These are phyloP conservation scores for Caenorhabditis parvicauda DNA, from an alignment of 2,888 invertebrate genomes.

Conservation along the genomic window DNA sequence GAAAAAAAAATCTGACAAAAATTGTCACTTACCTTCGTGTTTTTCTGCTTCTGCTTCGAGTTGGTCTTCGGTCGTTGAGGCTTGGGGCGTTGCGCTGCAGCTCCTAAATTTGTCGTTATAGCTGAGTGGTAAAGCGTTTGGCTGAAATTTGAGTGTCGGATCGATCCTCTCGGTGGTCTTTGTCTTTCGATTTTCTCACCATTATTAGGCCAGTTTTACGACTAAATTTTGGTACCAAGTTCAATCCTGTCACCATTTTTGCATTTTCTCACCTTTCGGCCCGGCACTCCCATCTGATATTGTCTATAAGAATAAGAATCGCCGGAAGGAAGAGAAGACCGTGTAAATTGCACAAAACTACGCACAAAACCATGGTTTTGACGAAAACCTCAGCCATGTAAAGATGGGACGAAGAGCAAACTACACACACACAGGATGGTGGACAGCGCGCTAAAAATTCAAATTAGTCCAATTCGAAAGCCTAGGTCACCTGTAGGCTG, in stretches of 20 bases:
- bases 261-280: too few species aligned
- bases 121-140: not conserved
- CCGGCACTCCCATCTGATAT: constrained; percentile 39
- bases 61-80: constrained; percentile 12
- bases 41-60: constrained; percentile 26
- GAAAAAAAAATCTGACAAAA: not conserved
- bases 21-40: constrained; percentile 6
- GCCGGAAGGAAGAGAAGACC: constrained; percentile 41
- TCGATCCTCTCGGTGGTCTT: too few species aligned
- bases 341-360: constrained; percentile 43
- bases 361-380: constrained; percentile 48
- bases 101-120: constrained; percentile 9
- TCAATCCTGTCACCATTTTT: too few species aligned
- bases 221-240: too few species aligned
- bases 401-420: constrained; percentile 21
- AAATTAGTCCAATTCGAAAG: too few species aligned
- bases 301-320: constrained; percentile 39
- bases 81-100: constrained; percentile 34
- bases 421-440: constrained; percentile 32
- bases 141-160: not conserved
- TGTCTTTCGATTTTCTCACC: constrained; percentile 37
- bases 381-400: constrained; percentile 49
- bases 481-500: constrained; percentile 48
- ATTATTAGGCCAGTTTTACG: too few species aligned
- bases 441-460: too few species aligned